Base-by-base conservation (phyloP, 2,888 invertebrate species). In the Xestia ashworthii region DNA sequence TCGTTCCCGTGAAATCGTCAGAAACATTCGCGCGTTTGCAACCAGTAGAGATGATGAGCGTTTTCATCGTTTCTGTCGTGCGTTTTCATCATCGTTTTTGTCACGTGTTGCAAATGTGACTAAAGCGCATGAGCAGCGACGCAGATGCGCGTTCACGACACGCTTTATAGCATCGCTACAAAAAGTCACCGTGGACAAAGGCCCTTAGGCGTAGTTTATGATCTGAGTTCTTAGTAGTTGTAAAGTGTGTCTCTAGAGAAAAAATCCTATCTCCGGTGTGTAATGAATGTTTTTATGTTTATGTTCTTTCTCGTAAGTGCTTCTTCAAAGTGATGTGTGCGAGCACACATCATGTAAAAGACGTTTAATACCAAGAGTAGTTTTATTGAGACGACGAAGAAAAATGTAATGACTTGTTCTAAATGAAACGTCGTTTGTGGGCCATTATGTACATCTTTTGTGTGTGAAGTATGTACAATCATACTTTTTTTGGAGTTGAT, bases 261-360 rank as follows among this genome's bases (percentile, higher is more conserved):
- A 58, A 78, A 67, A 67, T 53, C 62, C 50, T 60, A 74, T 74
- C 82, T 81, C 68, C 60, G 55, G 50, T 53, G 19, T 66, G 69
- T 85, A 74, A 85, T 74, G 69, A 73, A 60, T 53, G 38, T 66
- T 81, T 81, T 85, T 74, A 81, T 69, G 58, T 74, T 74, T 70
- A 83, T 70, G 46, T 41, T 80, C 44, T 64, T 38, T 41, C 68
- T 85, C 81, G 73, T 81, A 67, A 81, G 85, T 81, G 64, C 73
- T 73, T 80, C 14, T 62, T 83, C 83, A 83, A 78, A 65, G 58
- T 58, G 70, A 68, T 83, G 64, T 84, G 38, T 69, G 25, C 53
- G 25, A 8, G 16, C 14, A 32, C 25, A 79, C 53, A 9, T 77
- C 50, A 46, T 70, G 38, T 66, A 50, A 60, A 84, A 22, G 44